phyloP scores from a whole-genome alignment of 2,797 vertebrate species.

The Florisuga fusca region DNA sequence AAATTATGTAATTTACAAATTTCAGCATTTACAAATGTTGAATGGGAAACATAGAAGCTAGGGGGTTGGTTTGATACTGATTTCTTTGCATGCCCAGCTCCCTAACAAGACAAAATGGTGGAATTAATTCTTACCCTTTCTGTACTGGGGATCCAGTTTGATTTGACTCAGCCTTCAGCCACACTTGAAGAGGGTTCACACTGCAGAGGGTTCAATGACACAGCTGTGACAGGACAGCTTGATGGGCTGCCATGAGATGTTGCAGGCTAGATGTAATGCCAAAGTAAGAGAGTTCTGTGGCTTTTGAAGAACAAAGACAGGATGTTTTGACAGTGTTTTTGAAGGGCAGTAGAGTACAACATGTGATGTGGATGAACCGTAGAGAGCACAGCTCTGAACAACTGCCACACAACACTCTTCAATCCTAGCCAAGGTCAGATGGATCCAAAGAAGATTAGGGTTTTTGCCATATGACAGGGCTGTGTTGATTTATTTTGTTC shows the following conservation, averaged over 20 bases:
- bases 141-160: not conserved
- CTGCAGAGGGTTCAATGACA: not conserved
- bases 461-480: not conserved
- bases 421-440: not conserved
- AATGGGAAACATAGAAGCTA: not conserved
- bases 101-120: not conserved
- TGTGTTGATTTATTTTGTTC: not conserved
- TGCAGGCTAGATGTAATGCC: not conserved
- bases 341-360: not conserved
- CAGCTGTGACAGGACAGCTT: not conserved
- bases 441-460: not conserved
- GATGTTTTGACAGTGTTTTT: not conserved
- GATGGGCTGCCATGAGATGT: not conserved
- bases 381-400: not conserved
- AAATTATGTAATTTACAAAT: no score
- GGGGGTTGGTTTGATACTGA: rapidly evolving
- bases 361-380: not conserved
- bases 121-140: not conserved
- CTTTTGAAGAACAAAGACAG: not conserved
- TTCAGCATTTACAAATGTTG: not conserved
- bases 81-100: not conserved
- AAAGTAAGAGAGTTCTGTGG: not conserved
- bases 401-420: not conserved
- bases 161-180: not conserved
- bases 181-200: not conserved